Percentiles rank a stretch among this genome's conserved stretches.
Conservation (phyloP, 2,113 vertebrate genomes). For the Neolamprologus ventralis region DNA sequence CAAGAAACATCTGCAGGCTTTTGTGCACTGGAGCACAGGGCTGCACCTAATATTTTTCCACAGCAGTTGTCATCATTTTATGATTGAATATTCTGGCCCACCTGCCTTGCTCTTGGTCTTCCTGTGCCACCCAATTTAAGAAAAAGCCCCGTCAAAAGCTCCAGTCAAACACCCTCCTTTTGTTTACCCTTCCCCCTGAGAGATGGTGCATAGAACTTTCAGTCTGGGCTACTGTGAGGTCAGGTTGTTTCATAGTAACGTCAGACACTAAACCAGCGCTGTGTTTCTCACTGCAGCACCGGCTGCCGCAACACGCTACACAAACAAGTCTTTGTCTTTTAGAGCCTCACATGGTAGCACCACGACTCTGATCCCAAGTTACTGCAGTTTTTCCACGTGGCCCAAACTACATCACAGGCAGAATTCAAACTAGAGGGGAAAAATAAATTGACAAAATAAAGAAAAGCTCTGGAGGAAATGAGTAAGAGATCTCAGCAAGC, state of each 20-base stretch:
- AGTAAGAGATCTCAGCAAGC: conserved; percentile 5
- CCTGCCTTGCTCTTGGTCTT: neutral
- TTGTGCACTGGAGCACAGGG: neutral
- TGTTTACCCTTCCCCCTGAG: conserved; percentile 30
- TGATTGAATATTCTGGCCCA: neutral
- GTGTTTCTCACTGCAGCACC: neutral
- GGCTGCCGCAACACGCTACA: neutral
- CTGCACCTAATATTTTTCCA: neutral
- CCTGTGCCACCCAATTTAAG: neutral
- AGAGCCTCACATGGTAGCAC: conserved; percentile 46
- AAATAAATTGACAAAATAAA: neutral
- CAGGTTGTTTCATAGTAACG: conserved; percentile 13
- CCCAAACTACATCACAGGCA: conserved; percentile 9
- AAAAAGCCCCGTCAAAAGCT: neutral
- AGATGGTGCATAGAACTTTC: conserved; percentile 12
- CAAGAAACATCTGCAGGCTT: neutral
- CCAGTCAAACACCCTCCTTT: neutral
- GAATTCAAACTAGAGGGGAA: conserved; percentile 7
- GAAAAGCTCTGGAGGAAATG: conserved; percentile 21
- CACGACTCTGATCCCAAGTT: conserved; percentile 12
- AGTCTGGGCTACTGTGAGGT: conserved; percentile 9
- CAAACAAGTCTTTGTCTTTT: conserved; percentile 58
- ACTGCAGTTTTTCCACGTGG: conserved; percentile 40
- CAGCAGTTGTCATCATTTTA: neutral
- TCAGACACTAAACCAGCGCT: neutral